phyloP scores from a whole-genome alignment of 2,888 invertebrate genomes.

The Tiphia femorata region DNA sequence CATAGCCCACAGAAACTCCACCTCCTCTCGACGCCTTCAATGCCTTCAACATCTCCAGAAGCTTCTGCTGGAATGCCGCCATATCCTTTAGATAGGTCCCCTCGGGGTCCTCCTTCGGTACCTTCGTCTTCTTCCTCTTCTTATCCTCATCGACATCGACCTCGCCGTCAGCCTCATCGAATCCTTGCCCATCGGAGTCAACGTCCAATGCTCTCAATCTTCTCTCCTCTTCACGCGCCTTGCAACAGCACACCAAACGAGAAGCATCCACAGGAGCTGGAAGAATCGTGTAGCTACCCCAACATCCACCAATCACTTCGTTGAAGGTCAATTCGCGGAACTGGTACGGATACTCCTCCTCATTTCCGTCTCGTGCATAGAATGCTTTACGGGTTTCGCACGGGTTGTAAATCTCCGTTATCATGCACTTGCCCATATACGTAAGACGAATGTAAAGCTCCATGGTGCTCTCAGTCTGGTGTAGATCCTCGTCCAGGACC shows the following conservation, averaged over 20 bases:
- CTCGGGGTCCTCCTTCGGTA: not conserved
- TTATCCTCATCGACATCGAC: not conserved
- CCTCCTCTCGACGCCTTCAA: not conserved
- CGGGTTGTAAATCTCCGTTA: conserved; percentile 52
- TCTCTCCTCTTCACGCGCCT: too few relatives aligned
- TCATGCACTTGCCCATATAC: conserved; percentile 54
- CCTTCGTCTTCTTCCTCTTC: not conserved
- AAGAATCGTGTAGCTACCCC: conserved; percentile 35
- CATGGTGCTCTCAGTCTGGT: conserved; percentile 36
- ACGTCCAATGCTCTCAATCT: not conserved
- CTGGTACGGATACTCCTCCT: conserved; percentile 48
- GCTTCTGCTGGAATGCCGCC: not conserved
- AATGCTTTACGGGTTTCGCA: conserved; percentile 32
- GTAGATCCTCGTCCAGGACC: conserved; percentile 40
- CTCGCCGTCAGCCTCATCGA: not conserved
- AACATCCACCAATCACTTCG: conserved; percentile 39
- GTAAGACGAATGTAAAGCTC: conserved; percentile 54
- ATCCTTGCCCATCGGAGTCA: too few relatives aligned
- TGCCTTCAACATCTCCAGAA: not conserved
- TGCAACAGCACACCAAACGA: conserved; percentile 30
- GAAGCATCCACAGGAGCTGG: conserved; percentile 20
- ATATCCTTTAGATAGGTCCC: too few relatives aligned
- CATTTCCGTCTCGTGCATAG: conserved; percentile 52
- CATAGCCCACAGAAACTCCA: not conserved
- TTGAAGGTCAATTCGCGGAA: conserved; percentile 43